A percentile compares a stretch with the other conserved stretches of the same genome.
These are phyloP conservation scores for Euplagia quadripunctaria DNA, from an alignment of 2,888 invertebrate species.

Conservation along the genomic window DNA sequence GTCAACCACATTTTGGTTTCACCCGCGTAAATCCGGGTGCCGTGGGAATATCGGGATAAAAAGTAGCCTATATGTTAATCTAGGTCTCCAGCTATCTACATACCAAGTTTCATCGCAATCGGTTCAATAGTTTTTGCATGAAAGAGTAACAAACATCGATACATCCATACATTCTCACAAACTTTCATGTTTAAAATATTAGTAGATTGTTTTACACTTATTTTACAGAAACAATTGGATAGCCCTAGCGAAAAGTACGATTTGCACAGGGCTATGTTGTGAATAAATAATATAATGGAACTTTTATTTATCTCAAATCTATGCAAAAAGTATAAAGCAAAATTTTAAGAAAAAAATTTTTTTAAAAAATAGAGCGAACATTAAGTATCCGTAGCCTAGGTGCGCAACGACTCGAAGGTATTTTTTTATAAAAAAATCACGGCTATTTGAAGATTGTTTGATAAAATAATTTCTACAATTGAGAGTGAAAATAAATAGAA, in stretches of 20 bases:
- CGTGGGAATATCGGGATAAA: no score
- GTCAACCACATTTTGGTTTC: no score
- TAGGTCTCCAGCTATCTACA: no score
- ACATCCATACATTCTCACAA: no score
- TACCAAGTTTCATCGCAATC: no score
- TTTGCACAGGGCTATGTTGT: conserved; percentile 21
- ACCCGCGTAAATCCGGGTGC: no score
- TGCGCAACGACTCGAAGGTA: background rate
- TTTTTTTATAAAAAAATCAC: background rate
- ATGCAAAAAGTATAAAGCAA: background rate
- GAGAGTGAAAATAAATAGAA: conserved; percentile 1
- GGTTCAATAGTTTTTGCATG: no score
- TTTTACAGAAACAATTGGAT: background rate
- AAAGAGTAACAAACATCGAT: no score
- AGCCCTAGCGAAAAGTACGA: conserved; percentile 22
- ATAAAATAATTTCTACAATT: background rate
- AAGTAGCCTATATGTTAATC: no score
- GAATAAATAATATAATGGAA: conserved; percentile 32
- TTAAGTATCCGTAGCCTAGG: background rate
- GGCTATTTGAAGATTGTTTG: background rate
- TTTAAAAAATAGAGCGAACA: background rate
- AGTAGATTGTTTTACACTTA: no score
- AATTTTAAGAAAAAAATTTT: background rate
- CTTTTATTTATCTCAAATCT: conserved; percentile 10
- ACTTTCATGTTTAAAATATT: no score